These are phyloP conservation scores for Orius insidiosus DNA, from an alignment of 1,140 invertebrate genomes.

Conservation along the genomic window DNA sequence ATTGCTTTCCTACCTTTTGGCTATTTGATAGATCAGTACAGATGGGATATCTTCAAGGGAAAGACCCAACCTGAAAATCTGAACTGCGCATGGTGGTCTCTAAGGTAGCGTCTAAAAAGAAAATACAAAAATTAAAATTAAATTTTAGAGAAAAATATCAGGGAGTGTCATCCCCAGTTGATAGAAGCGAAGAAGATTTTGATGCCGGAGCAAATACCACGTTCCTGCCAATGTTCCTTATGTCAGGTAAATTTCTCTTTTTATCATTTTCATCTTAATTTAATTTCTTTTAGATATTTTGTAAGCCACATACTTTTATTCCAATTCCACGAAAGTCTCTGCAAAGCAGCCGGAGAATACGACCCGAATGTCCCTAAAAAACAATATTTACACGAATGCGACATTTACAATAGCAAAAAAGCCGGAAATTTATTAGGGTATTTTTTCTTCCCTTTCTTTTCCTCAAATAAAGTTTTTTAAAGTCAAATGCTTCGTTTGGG, in stretches of 20 bases:
- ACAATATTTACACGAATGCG: constrained; percentile 59
- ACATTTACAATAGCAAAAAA: constrained; percentile 60
- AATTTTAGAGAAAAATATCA: constrained; percentile 45
- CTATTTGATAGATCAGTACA: constrained; percentile 69
- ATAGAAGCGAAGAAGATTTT: constrained; percentile 57
- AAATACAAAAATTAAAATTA: not conserved
- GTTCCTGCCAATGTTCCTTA: constrained; percentile 65
- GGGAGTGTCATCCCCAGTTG: constrained; percentile 58
- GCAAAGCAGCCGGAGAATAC: constrained; percentile 61
- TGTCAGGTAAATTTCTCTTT: constrained; percentile 39
- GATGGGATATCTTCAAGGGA: constrained; percentile 72
- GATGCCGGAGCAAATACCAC: constrained; percentile 72
- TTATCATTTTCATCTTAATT: constrained; percentile 3
- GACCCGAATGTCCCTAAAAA: constrained; percentile 36
- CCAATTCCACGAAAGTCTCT: constrained; percentile 75
- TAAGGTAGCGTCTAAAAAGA: constrained; percentile 18
- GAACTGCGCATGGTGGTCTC: constrained; percentile 53
- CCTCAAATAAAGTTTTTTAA: constrained; percentile 30
- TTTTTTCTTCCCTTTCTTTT: constrained; percentile 25
- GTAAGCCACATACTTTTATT: constrained; percentile 77
- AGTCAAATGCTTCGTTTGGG: constrained; percentile 66
- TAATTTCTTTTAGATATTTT: constrained; percentile 49
- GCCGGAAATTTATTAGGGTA: constrained; percentile 56
- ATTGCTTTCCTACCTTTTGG: constrained; percentile 77
- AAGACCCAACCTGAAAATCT: constrained; percentile 47